Percentiles rank a stretch among this genome's conserved stretches.
Conservation (phyloP, 2,113 vertebrate species). For the Pelusios castaneus region DNA sequence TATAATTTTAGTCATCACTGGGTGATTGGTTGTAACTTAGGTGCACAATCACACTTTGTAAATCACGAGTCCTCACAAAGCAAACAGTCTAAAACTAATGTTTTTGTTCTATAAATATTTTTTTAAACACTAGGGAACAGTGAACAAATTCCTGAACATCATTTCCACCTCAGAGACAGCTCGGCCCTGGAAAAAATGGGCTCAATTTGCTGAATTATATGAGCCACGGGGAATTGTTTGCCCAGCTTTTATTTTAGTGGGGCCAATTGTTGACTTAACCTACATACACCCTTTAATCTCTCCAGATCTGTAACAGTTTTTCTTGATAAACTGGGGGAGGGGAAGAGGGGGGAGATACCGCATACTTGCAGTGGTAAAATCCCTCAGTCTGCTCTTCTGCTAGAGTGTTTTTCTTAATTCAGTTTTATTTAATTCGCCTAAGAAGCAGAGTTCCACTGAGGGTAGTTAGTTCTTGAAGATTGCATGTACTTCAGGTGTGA, state of each 20-base stretch:
- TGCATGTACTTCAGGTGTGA: neutral
- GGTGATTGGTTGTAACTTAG: neutral
- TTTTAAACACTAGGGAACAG: neutral
- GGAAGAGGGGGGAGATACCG: neutral
- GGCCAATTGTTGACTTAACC: neutral
- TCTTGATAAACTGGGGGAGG: neutral
- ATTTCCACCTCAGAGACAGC: neutral
- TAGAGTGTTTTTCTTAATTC: neutral
- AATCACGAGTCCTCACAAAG: neutral
- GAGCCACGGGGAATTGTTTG: neutral
- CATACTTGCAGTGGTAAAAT: accelerated
- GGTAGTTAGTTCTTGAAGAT: neutral
- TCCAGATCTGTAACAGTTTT: neutral
- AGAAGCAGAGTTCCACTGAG: neutral
- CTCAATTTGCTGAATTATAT: neutral
- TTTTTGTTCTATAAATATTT: accelerated
- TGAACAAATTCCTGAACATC: neutral
- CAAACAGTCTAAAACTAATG: neutral
- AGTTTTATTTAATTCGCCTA: neutral
- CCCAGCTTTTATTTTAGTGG: neutral
- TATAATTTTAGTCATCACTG: neutral
- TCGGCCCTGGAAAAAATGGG: accelerated
- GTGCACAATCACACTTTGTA: neutral
- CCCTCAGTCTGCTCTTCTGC: neutral
- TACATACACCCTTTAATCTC: accelerated